Evolutionary conservation across 2,888 invertebrate species (phyloP), one percentile per base, ranked within the genome.

Genomic region (Sycophila texana): DNA sequence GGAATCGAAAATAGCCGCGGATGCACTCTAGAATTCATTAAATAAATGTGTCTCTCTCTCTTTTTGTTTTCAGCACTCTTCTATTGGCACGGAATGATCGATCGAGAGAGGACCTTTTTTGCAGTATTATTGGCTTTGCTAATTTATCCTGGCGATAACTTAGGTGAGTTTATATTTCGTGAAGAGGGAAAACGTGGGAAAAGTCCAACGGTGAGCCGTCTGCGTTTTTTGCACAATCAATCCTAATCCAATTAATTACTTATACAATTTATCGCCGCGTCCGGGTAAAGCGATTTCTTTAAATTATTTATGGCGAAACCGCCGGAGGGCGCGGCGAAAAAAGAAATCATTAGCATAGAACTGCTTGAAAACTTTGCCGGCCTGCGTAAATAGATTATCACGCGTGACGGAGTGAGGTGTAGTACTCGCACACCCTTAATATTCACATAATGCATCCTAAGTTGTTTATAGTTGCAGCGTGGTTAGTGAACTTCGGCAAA

Each of bases 71-170:
- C 74, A 81, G 79, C 72, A 68, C 74, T 63, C 26, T 53, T 77
- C 63, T 22, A 74, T 77, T 82, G 83, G 79, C 84, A 76, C 87
- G 88, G 86, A 86, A 90, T 90, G 89, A 87, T 89, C 84, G 86
- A 88, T 86, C 86, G 88, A 83, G 87, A 87, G 84, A 88, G 84
- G 84, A 83, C 85, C 71, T 85, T 88, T 78, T 83, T 89, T 82
- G 85, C 86, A 82, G 85, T 89, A 82, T 84, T 89, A 84, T 83
- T 89, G 82, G 86, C 88, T 81, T 85, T 90, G 39, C 83, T 90
- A 74, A 88, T 88, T 83, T 89, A 89, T 82, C 88, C 89, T 0
- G 86, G 87, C 80, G 86, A 90, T 80, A 90, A 89, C 85, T 88
- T 89, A 71, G 89, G 90, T 90, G 79, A 87, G 89, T 86, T 67